Evolutionary conservation across 2,113 vertebrate genomes (phyloP).

Genomic region (Acrocephalus arundinaceus): DNA sequence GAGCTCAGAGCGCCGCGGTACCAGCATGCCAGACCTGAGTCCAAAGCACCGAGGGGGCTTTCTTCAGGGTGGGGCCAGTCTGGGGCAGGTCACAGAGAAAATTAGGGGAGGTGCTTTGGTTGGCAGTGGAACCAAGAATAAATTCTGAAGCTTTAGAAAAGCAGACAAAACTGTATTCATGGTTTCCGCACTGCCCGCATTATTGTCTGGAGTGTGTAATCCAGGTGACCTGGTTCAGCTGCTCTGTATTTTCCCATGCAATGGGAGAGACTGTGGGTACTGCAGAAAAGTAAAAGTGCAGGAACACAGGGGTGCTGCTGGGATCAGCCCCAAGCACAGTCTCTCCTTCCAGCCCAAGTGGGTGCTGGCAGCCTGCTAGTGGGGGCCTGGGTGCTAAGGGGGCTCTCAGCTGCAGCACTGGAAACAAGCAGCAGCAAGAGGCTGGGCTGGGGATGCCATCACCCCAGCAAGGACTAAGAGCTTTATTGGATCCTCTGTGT

Average conservation of each 20-base stretch:
- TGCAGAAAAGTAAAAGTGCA: not conserved
- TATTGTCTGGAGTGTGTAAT: not conserved
- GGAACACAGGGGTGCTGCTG: not conserved
- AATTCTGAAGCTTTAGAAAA: not conserved
- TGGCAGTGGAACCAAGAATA: not conserved
- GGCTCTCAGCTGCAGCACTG: not conserved
- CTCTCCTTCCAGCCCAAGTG: not conserved
- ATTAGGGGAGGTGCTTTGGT: not conserved
- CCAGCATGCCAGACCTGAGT: rapidly evolving
- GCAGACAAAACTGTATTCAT: not conserved
- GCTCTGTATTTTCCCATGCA: not conserved
- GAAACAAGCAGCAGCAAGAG: not conserved
- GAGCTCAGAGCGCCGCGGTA: rapidly evolving
- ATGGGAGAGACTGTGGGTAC: rapidly evolving
- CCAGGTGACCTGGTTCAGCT: not conserved
- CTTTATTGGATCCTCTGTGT: not conserved
- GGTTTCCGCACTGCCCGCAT: not conserved
- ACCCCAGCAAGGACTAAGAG: not conserved
- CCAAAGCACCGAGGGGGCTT: not conserved
- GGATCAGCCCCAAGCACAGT: not conserved
- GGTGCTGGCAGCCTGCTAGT: not conserved
- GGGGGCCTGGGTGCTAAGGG: not conserved
- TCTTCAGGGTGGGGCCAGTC: not conserved
- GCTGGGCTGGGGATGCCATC: not conserved
- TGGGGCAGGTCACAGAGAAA: not conserved